These are phyloP conservation scores for Bicyclus anynana DNA, from an alignment of 1,140 invertebrate genomes.

Conservation along the genomic window DNA sequence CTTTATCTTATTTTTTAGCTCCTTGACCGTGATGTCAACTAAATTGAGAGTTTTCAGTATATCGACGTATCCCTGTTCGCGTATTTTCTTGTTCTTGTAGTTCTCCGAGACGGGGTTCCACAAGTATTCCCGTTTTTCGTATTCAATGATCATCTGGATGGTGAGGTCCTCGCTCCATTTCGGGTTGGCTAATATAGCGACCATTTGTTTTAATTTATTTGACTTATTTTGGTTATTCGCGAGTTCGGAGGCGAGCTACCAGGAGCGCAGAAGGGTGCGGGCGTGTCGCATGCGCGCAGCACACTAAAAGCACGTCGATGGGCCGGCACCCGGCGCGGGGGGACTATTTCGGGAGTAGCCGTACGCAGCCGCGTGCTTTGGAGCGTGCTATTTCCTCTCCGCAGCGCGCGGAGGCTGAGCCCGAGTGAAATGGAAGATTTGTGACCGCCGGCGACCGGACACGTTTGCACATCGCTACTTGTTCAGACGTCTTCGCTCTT, in stretches of 20 bases:
- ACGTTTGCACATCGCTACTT: constrained; percentile 19
- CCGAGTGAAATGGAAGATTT: constrained; percentile 75
- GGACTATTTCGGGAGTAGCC: constrained; percentile 73
- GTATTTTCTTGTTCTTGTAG: constrained; percentile 73
- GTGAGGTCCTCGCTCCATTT: constrained; percentile 75
- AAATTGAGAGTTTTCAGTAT: constrained; percentile 69
- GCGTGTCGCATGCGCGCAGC: constrained; percentile 75
- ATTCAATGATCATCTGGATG: constrained; percentile 71
- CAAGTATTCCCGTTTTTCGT: constrained; percentile 70
- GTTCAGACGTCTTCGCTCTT: constrained; percentile 10
- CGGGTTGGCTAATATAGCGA: constrained; percentile 68
- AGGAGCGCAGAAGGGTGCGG: constrained; percentile 71
- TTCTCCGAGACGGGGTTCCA: constrained; percentile 71
- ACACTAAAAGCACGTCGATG: constrained; percentile 77
- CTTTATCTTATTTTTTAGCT: constrained; percentile 75
- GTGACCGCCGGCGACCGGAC: constrained; percentile 51
- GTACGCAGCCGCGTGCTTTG: constrained; percentile 73
- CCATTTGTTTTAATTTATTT: constrained; percentile 59
- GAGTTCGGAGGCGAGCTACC: constrained; percentile 43
- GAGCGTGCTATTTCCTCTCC: constrained; percentile 72
- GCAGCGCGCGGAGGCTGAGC: constrained; percentile 56
- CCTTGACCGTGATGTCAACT: constrained; percentile 67
- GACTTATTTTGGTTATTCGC: constrained; percentile 38
- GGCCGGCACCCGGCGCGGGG: constrained; percentile 59
- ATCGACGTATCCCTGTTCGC: constrained; percentile 69